phyloP scores from a whole-genome alignment of 1,140 invertebrate genomes.

The Stenopsyche tienmushanensis region DNA sequence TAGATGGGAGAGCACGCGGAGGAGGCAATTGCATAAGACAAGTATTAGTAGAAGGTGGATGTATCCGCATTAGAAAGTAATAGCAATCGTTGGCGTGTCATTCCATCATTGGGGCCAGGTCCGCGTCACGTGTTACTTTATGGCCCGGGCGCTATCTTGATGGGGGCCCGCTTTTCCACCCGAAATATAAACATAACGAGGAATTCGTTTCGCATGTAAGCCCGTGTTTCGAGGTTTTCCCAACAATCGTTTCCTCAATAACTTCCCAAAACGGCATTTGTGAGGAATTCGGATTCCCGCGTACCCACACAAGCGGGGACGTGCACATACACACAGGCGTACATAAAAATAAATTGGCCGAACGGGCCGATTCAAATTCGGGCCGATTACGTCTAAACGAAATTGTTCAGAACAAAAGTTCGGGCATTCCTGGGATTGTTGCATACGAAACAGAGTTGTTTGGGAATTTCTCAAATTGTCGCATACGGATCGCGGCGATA shows the following conservation, averaged over 20 bases:
- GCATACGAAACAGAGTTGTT: constrained; percentile 20
- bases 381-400: constrained; percentile 21
- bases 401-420: constrained; percentile 25
- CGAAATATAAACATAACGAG: constrained; percentile 28
- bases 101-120: constrained; percentile 19
- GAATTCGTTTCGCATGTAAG: constrained; percentile 33
- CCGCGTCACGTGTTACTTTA: constrained; percentile 9
- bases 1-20: no score
- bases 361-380: constrained; percentile 1
- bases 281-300: constrained; percentile 22
- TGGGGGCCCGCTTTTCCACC: not conserved
- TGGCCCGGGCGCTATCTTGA: not conserved
- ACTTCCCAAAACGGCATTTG: constrained; percentile 20
- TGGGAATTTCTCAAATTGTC: not conserved
- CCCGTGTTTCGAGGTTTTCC: constrained; percentile 27
- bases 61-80: no score
- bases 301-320: no score
- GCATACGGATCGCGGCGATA: not conserved
- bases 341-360: constrained; percentile 34
- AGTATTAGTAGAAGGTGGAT: no score
- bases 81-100: constrained; percentile 25
- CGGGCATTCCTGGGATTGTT: constrained; percentile 24
- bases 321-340: no score
- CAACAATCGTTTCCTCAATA: constrained; percentile 28
- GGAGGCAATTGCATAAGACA: no score